Evolutionary conservation across 2,888 invertebrate genomes (phyloP).

Genomic region (Heliconius ismenius): DNA sequence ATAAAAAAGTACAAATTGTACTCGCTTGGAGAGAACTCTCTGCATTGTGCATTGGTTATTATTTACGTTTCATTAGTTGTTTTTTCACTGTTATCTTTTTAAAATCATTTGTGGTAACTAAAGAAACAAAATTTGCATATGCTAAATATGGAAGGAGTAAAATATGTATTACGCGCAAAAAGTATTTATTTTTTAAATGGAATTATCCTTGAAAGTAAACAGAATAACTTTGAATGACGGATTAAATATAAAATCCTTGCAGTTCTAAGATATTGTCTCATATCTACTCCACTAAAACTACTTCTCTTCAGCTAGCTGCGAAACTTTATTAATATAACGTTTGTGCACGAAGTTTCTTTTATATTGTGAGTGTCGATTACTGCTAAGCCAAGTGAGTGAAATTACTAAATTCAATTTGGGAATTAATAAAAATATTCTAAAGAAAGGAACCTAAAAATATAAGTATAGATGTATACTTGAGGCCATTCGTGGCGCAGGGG

Average conservation of each 20-base stretch:
- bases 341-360: slow-evolving; percentile 36
- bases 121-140: too few species aligned
- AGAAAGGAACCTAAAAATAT: not conserved
- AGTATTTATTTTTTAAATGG: not conserved
- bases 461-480: too few species aligned
- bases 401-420: slow-evolving; percentile 9
- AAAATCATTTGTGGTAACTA: not conserved
- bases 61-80: not conserved
- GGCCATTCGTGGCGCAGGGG: too few species aligned
- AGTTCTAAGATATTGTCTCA: slow-evolving; percentile 40
- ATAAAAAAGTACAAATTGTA: not conserved
- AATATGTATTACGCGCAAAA: too few species aligned
- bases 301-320: slow-evolving; percentile 41
- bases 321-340: slow-evolving; percentile 60
- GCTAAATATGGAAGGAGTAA: too few species aligned
- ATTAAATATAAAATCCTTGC: slow-evolving; percentile 35
- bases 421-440: not conserved
- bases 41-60: not conserved
- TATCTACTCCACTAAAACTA: slow-evolving; percentile 36
- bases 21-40: not conserved
- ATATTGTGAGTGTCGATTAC: slow-evolving; percentile 40
- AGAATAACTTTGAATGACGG: not conserved
- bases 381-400: slow-evolving; percentile 32
- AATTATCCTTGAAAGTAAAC: not conserved
- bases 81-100: not conserved